Evolutionary conservation across 2,797 vertebrate species (phyloP).

Genomic region (Crocodylus rhombifer): DNA sequence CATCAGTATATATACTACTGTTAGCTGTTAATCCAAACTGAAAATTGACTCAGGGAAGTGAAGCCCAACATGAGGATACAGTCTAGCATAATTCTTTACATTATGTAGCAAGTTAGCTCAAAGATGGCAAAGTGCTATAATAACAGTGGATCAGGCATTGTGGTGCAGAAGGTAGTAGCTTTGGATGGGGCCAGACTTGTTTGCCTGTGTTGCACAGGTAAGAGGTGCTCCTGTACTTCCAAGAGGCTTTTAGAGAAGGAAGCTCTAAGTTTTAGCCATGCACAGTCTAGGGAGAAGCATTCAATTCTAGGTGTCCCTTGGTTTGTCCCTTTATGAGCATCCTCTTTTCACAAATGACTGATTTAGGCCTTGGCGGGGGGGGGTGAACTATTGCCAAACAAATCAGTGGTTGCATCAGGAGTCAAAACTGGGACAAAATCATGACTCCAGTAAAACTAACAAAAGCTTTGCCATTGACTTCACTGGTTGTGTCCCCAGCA

Average conservation of each 20-base stretch:
- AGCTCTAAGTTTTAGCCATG: not conserved
- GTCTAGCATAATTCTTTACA: fast-evolving
- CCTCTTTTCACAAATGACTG: not conserved
- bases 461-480: not conserved
- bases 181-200: not conserved
- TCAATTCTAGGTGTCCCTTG: not conserved
- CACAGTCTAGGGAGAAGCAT: not conserved
- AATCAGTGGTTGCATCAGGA: not conserved
- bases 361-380: too few relatives aligned
- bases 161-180: not conserved
- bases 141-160: not conserved
- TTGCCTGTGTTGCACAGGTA: not conserved
- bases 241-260: not conserved
- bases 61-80: not conserved
- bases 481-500: not conserved
- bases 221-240: not conserved
- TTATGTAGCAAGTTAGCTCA: not conserved
- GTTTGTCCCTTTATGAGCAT: not conserved
- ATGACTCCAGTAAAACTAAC: not conserved
- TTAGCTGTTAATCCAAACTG: fast-evolving
- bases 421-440: not conserved
- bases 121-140: not conserved
- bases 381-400: not conserved
- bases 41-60: fast-evolving
- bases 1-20: not conserved